Conservation (phyloP, 2,113 vertebrate species). For the Carassius auratus region DNA sequence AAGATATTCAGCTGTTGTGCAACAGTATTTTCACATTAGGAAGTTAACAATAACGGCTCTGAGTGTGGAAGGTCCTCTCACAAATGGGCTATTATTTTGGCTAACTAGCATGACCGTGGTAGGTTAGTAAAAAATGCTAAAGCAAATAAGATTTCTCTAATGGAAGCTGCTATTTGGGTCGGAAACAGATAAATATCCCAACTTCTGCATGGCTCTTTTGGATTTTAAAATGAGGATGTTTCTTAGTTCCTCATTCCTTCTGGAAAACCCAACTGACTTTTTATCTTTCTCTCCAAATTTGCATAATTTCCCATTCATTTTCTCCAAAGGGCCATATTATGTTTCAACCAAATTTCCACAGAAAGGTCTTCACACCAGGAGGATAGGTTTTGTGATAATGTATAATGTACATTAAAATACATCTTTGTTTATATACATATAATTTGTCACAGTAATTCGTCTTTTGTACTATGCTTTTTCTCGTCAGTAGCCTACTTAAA, state of each 20-base stretch:
- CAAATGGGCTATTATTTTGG: neutral
- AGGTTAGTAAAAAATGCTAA: neutral
- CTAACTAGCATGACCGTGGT: neutral
- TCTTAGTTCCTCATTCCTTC: conserved; percentile 9
- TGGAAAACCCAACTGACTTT: neutral
- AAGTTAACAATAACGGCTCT: neutral
- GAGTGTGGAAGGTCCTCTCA: neutral
- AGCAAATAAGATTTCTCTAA: neutral
- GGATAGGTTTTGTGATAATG: neutral
- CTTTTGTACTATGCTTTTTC: neutral
- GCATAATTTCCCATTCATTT: conserved; percentile 25
- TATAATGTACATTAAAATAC: neutral
- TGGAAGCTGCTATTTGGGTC: neutral
- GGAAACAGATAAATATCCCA: neutral
- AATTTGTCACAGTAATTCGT: neutral
- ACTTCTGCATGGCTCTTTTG: conserved; percentile 20
- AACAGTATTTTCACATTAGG: neutral
- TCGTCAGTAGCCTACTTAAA: neutral
- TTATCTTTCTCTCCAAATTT: neutral
- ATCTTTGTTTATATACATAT: neutral
- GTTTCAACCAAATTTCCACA: neutral
- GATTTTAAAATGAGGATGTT: conserved; percentile 25
- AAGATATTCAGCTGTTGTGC: conserved; percentile 16
- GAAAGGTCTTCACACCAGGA: neutral
- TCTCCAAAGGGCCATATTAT: no score